Conservation (phyloP, 2,888 invertebrate genomes). For the Chalcosyrphus nemorum region DNA sequence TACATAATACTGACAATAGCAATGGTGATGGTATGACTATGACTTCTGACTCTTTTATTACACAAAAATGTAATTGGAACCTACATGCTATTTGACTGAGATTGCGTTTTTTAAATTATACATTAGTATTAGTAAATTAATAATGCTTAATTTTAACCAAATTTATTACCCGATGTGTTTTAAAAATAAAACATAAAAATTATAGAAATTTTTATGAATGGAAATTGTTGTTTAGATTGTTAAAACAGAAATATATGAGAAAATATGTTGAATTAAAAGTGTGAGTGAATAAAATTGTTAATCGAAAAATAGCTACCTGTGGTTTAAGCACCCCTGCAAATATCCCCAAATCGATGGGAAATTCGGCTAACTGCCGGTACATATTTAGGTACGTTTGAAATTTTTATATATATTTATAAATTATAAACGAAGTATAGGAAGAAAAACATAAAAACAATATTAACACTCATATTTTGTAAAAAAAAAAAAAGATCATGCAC, state of each 20-base stretch:
- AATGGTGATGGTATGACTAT: too few species aligned
- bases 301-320: constrained; percentile 80
- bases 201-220: too few species aligned
- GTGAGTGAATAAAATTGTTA: constrained; percentile 55
- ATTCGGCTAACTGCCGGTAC: constrained; percentile 85
- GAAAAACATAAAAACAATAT: constrained; percentile 65
- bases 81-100: too few species aligned
- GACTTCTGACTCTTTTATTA: too few species aligned
- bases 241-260: constrained; percentile 14
- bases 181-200: too few species aligned
- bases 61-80: too few species aligned
- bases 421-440: constrained; percentile 60
- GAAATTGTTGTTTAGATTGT: constrained; percentile 19
- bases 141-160: too few species aligned
- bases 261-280: constrained; percentile 56
- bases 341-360: constrained; percentile 89
- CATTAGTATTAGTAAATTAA: too few species aligned
- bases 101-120: too few species aligned
- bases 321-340: constrained; percentile 89
- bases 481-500: not conserved
- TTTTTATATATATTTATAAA: constrained; percentile 39
- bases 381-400: constrained; percentile 7
- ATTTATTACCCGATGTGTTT: too few species aligned
- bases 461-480: too few species aligned
- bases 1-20: too few species aligned